phyloP scores from a whole-genome alignment of 2,113 vertebrate species.

The Paedocypris sp. region DNA sequence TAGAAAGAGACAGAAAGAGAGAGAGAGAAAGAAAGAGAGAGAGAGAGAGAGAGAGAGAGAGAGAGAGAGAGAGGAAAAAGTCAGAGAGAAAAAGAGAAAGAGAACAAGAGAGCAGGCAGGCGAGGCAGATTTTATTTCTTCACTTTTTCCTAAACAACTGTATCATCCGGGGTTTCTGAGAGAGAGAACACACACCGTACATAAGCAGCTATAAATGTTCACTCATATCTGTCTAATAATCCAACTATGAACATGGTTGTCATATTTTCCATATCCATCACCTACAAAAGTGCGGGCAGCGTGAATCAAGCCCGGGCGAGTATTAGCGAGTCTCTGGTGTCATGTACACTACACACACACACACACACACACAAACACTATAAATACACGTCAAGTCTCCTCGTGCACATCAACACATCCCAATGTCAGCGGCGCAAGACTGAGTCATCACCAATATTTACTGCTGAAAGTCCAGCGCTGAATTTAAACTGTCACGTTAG shows the following conservation, averaged over 20 bases:
- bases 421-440: not conserved
- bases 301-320: conserved; percentile 5
- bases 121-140: too few species aligned
- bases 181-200: conserved; percentile 6
- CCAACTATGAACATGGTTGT: too few species aligned
- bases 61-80: not conserved
- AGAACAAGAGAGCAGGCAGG: not conserved
- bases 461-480: too few species aligned
- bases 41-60: not conserved
- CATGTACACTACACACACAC: conserved; percentile 6
- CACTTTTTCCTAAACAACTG: not conserved
- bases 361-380: not conserved
- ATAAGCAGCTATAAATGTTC: too few species aligned
- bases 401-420: not conserved
- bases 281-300: not conserved
- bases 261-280: too few species aligned
- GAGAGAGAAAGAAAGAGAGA: not conserved
- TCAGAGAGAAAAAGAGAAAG: too few species aligned
- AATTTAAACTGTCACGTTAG: too few species aligned
- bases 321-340: conserved; percentile 8
- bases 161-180: not conserved
- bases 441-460: too few species aligned
- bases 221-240: too few species aligned
- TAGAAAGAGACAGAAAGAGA: conserved; percentile 8
- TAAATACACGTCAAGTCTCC: not conserved